Base-by-base conservation (phyloP, 2,888 invertebrate species). In the Drosophila flavopinicola region DNA sequence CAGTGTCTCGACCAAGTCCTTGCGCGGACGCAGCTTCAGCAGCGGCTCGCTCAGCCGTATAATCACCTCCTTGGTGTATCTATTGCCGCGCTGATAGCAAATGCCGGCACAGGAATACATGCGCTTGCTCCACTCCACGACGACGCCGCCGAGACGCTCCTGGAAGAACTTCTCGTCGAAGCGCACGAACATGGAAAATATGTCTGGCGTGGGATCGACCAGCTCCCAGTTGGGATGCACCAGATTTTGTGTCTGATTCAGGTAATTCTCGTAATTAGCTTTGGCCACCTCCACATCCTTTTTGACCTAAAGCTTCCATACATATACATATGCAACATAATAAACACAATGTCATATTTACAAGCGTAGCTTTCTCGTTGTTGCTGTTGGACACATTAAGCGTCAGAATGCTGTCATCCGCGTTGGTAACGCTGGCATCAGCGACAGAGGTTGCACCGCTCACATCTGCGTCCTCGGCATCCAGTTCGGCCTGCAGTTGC, bases 1-100 rank as follows among this genome's bases (percentile, higher is more conserved):
- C n/a, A 99, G 92, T 0, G 99, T 99, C 92, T 99, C 98, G 0
- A 99, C 94, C 0, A 99, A 92, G 92, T 99, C 98, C 90, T 97
- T 98, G 30, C 99, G 93, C 0, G 99, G 97, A 24, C 99, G 92
- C 3, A 99, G 92, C 90, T 97, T 97, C 0, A 99, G 92, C 15
- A 99, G 91, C 0, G 99, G 99, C 85, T 95, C 95, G 88, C 98
- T 99, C 1, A 99, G 92, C 0, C 91, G 84, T 24, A 91, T 91
- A 0, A 88, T 91, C 0, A 91, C 68, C 42, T 88, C 87, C 80
- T 90, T 89, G 0, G 86, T 77, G 6, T 72, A 65, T 0, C 78
- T 57, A 75, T 88, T 90, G 6, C 85, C 68, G 0, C 90, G 85
- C 10, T 89, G 88, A 59, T 91, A 94, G 91, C 93, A 94, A 53